These are phyloP conservation scores for Cydia pomonella DNA, from an alignment of 1,140 invertebrate species.

Conservation along the genomic window DNA sequence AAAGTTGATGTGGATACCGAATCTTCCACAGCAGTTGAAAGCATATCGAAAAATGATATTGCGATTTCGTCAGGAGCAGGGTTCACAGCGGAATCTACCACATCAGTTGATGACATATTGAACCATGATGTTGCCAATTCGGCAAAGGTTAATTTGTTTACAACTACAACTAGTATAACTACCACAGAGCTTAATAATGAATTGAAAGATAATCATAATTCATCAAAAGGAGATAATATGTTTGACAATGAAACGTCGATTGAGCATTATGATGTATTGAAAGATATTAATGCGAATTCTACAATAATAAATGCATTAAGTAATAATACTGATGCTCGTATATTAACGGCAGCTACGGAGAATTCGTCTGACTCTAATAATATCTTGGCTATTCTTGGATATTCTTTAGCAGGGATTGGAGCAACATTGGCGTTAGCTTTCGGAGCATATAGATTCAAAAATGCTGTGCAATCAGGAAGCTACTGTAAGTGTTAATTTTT, in stretches of 20 bases:
- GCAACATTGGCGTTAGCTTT: not conserved
- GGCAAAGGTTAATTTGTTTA: not conserved
- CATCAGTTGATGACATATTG: not conserved
- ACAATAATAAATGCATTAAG: not conserved
- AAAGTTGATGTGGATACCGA: too few relatives aligned
- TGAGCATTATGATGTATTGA: not conserved
- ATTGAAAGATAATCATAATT: not conserved
- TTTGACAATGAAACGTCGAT: not conserved
- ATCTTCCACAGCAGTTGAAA: too few relatives aligned
- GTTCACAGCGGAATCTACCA: too few relatives aligned
- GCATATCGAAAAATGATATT: too few relatives aligned
- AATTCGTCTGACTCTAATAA: not conserved
- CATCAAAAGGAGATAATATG: not conserved
- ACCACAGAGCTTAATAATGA: not conserved
- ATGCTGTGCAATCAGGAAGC: conserved; percentile 3
- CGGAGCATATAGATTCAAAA: not conserved
- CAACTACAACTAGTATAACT: not conserved
- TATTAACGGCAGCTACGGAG: not conserved
- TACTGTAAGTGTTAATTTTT: conserved; percentile 8
- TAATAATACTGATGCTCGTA: not conserved
- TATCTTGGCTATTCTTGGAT: not conserved
- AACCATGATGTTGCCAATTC: not conserved
- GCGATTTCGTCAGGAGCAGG: too few relatives aligned
- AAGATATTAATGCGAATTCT: not conserved
- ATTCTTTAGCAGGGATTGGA: not conserved